phyloP scores from a whole-genome alignment of 53 echinoderm and acorn worm species.

The Henricia sp. region DNA sequence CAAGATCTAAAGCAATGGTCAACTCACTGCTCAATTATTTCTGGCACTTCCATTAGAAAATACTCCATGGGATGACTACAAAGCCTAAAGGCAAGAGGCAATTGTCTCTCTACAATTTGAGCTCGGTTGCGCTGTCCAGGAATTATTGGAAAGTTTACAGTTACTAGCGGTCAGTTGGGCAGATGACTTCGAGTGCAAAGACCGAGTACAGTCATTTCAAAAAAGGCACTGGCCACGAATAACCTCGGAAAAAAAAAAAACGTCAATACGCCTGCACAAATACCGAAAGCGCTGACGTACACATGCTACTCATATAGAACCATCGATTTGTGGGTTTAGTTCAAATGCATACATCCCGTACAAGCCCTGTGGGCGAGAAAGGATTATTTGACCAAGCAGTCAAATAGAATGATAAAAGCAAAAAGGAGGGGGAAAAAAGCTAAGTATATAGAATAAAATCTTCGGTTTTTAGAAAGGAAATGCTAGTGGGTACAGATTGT shows the following conservation, averaged over 20 bases:
- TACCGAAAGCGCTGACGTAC: slow-evolving; percentile 11
- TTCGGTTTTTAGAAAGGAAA: not conserved
- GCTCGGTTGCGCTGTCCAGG: too few species aligned
- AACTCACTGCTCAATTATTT: too few species aligned
- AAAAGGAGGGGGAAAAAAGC: not conserved
- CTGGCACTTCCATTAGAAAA: too few species aligned
- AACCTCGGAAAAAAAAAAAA: slow-evolving; percentile 29
- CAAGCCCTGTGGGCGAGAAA: not conserved
- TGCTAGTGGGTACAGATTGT: slow-evolving; percentile 3
- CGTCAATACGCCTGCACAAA: slow-evolving; percentile 45
- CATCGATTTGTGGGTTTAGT: slow-evolving; percentile 40
- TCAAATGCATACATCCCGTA: slow-evolving; percentile 4
- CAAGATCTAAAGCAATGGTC: too few species aligned
- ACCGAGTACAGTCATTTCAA: too few species aligned
- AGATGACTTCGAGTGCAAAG: too few species aligned
- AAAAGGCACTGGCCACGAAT: slow-evolving; percentile 2
- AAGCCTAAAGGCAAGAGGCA: too few species aligned
- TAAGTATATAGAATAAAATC: too few species aligned
- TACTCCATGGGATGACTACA: too few species aligned
- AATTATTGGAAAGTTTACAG: too few species aligned
- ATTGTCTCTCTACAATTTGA: too few species aligned
- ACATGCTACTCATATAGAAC: not conserved
- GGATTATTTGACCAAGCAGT: not conserved
- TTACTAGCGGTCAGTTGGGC: too few species aligned
- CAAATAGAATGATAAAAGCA: not conserved